Conservation (phyloP, 2,797 vertebrate species). For the Vespertilio murinus region DNA sequence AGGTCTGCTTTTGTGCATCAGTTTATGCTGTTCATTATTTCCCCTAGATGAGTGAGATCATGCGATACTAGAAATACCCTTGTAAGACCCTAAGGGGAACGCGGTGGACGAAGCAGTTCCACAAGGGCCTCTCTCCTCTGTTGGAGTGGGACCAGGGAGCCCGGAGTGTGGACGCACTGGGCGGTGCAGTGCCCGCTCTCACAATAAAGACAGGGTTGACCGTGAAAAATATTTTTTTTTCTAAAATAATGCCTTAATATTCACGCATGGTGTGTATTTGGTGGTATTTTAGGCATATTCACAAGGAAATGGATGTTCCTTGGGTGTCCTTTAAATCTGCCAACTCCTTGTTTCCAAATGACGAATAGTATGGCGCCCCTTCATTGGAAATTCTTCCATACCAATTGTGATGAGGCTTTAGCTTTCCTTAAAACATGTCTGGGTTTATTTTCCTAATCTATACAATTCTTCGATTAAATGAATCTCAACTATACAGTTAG, state of each 20-base stretch:
- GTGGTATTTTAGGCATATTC: neutral
- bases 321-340: neutral
- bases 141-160: constrained; percentile 73
- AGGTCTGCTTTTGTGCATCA: no score
- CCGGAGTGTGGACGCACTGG: constrained; percentile 60
- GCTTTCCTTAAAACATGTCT: neutral
- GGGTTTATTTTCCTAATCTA: neutral
- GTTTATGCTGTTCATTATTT: no score
- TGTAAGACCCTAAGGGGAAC: constrained; percentile 63
- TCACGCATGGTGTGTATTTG: neutral
- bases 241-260: constrained; percentile 65
- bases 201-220: constrained; percentile 65
- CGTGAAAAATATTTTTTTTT: constrained; percentile 62
- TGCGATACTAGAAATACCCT: no score
- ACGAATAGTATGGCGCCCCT: neutral
- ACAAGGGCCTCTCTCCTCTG: constrained; percentile 77
- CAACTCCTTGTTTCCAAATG: neutral
- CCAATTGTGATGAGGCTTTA: neutral
- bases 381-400: constrained; percentile 28
- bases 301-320: neutral
- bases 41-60: no score
- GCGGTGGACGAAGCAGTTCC: constrained; percentile 77
- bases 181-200: constrained; percentile 28
- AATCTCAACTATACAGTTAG: neutral
- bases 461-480: neutral